These are phyloP conservation scores for Megaceryle maxima DNA, from an alignment of 2,113 vertebrate species.

Conservation along the genomic window DNA sequence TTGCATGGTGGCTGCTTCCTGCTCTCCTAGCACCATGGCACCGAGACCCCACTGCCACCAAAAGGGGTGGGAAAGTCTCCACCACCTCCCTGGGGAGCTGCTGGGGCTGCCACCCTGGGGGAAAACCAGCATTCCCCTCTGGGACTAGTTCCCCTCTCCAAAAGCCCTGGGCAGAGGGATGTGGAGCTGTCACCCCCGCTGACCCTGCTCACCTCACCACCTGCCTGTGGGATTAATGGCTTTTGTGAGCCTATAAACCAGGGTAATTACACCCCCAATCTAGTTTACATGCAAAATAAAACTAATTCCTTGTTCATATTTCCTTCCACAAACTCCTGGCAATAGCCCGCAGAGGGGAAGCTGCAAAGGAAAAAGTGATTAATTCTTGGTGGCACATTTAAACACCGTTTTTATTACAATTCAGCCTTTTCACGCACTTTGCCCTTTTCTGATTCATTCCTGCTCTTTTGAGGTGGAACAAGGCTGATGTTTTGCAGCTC, in stretches of 20 bases:
- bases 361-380: constrained; percentile 20
- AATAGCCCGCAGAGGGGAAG: not conserved
- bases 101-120: not conserved
- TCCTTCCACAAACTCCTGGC: not conserved
- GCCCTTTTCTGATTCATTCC: constrained; percentile 65
- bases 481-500: constrained; percentile 46
- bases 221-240: not conserved
- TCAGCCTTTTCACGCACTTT: constrained; percentile 49
- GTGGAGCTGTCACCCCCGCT: fast-evolving
- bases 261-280: not conserved
- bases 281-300: not conserved
- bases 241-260: not conserved
- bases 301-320: not conserved
- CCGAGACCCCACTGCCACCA: fast-evolving
- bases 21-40: fast-evolving
- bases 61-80: not conserved
- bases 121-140: fast-evolving
- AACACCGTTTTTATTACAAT: constrained; percentile 57
- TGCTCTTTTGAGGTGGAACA: constrained; percentile 59
- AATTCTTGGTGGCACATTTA: constrained; percentile 55
- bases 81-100: fast-evolving
- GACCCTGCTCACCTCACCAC: fast-evolving
- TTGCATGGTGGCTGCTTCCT: fast-evolving
- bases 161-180: not conserved
- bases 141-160: fast-evolving